Evolutionary conservation across 2,888 invertebrate genomes (phyloP), one percentile per base, ranked within the genome.

Genomic region (Ganaspis brasiliensis): DNA sequence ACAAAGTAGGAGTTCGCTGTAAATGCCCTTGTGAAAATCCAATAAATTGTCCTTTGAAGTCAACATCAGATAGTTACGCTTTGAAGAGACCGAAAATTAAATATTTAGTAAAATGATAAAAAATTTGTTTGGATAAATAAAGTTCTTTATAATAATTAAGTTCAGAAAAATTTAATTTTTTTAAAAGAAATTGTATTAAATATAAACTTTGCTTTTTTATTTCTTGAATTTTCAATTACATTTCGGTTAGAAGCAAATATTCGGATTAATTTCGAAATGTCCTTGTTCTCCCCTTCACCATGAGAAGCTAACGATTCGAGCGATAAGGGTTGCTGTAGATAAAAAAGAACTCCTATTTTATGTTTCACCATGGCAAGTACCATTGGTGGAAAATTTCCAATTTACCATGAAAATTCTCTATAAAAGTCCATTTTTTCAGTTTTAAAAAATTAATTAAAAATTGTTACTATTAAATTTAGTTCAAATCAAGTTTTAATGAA

Each of bases 261-360:
- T 37, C 12, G 19, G 19, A 19, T 61, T 35, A 61, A 1, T 19
- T 35, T 37, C 10, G 10, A 10, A 35, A 19, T 19, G 12, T 37
- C 16, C 19, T 61, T 35, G 35, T 61, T 35, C 16, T 61, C 37
- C 37, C 0, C 5, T 37, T 40, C 14, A 61, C 16, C 35, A 35
- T 35, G 37, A 37, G 10, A 61, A 61, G 35, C 37, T 37, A 19
- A 61, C 21, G 37, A 61, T 19, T 19, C 61, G 12, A 6, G 12
- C 35, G 61, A 19, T 61, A 37, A 61, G 61, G 61, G 61, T 37
- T 61, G 61, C 37, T 61, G 61, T 37, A 12, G 61, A 61, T 61
- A 61, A 61, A 12, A 21, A 37, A 35, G 61, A 61, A 37, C 37
- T 16, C 61, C 37, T 12, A 37, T 37, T 19, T 21, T 61, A 21